Conservation (phyloP, 2,113 vertebrate genomes). For the Vanacampus margaritifer region DNA sequence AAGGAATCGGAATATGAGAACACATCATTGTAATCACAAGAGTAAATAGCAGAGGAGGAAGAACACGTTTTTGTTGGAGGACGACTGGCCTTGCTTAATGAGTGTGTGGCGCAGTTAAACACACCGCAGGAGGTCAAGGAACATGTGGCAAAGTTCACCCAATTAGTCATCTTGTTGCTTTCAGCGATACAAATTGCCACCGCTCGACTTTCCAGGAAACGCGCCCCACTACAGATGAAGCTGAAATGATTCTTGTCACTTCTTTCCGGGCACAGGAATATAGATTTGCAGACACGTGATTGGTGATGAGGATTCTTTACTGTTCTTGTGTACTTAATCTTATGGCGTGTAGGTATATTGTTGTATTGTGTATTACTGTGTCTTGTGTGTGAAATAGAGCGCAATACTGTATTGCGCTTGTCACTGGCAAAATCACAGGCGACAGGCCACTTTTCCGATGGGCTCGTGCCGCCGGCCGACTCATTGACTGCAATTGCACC, state of each 20-base stretch:
- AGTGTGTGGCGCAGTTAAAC: conserved; percentile 7
- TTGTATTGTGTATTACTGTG: not conserved
- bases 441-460: conserved; percentile 78
- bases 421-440: conserved; percentile 76
- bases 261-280: conserved; percentile 3
- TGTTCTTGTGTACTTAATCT: not conserved
- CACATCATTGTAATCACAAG: too few relatives aligned
- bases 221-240: conserved; percentile 40
- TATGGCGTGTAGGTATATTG: not conserved
- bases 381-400: conserved; percentile 4
- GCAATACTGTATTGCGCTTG: conserved; percentile 49
- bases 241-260: too few relatives aligned
- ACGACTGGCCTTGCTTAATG: conserved; percentile 11
- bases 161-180: conserved; percentile 22
- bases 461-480: conserved; percentile 57
- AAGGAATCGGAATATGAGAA: too few relatives aligned
- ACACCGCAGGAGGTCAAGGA: conserved; percentile 21
- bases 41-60: too few relatives aligned
- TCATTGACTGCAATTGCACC: conserved; percentile 74
- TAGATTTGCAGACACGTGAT: conserved; percentile 13
- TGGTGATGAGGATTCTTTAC: conserved; percentile 10
- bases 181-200: conserved; percentile 30
- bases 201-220: conserved; percentile 21
- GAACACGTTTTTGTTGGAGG: too few relatives aligned
- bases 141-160: conserved; percentile 29